phyloP scores from a whole-genome alignment of 2,797 vertebrate genomes.

The Adelosebastes latens region DNA sequence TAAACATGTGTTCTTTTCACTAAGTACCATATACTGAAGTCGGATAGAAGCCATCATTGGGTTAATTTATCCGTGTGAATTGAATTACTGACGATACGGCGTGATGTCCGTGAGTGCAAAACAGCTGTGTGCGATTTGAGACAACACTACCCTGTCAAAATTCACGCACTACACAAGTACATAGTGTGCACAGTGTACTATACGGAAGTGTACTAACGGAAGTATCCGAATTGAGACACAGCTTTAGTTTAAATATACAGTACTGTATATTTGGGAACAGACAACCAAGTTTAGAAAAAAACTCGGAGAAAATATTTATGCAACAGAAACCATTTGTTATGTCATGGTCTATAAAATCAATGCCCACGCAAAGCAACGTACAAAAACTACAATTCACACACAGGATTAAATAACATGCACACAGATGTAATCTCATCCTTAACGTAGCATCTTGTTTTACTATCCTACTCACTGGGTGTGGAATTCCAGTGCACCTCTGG shows the following conservation, averaged over 20 bases:
- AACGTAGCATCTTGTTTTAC: conserved; percentile 15
- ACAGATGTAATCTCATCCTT: conserved; percentile 41
- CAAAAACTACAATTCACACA: background rate
- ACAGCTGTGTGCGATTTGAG: too few species aligned
- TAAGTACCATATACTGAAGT: too few species aligned
- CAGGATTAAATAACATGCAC: conserved; percentile 25
- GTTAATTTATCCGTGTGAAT: too few species aligned
- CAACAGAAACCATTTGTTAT: background rate
- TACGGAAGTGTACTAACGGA: too few species aligned
- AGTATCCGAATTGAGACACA: too few species aligned
- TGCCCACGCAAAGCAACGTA: background rate
- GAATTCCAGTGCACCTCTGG: conserved; percentile 67
- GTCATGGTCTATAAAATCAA: conserved; percentile 1
- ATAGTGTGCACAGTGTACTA: too few species aligned
- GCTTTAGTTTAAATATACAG: background rate
- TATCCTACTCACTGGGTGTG: conserved; percentile 23
- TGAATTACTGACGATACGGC: too few species aligned
- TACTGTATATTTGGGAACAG: background rate
- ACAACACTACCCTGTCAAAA: too few species aligned
- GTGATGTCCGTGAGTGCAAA: background rate
- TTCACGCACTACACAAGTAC: too few species aligned
- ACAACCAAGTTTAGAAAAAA: background rate
- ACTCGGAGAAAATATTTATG: background rate
- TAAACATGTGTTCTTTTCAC: too few species aligned
- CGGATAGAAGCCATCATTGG: too few species aligned